A percentile compares a stretch with the other conserved stretches of the same genome.
phyloP scores from a whole-genome alignment of 2,888 invertebrate genomes.

The Cheilosia urbana region DNA sequence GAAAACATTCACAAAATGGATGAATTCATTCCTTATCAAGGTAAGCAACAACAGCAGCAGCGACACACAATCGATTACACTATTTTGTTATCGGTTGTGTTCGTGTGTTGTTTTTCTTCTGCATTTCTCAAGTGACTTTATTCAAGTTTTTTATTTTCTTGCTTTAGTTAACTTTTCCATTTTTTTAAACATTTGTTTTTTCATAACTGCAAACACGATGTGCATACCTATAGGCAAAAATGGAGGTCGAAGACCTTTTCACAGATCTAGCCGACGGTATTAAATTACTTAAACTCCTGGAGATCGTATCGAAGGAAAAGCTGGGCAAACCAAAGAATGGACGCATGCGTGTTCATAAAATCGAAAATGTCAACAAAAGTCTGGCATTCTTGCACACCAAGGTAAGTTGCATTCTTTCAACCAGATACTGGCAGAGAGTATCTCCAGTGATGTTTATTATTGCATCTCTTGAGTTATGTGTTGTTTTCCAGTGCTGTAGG shows the following conservation, averaged over 20 bases:
- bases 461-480: constrained; percentile 30
- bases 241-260: constrained; percentile 99
- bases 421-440: constrained; percentile 1
- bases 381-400: constrained; percentile 98
- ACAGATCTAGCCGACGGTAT: constrained; percentile 97
- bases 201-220: constrained; percentile 9
- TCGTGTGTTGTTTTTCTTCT: background rate
- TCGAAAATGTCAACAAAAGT: constrained; percentile 99
- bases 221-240: constrained; percentile 93
- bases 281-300: constrained; percentile 95
- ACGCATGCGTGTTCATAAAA: constrained; percentile 98
- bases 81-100: constrained; percentile 19
- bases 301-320: constrained; percentile 99
- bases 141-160: constrained; percentile 15
- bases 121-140: constrained; percentile 8
- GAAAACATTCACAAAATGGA: constrained; percentile 99
- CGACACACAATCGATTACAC: constrained; percentile 14
- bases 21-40: constrained; percentile 98
- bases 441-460: constrained; percentile 10
- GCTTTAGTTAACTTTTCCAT: constrained; percentile 12
- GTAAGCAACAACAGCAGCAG: constrained; percentile 84
- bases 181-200: constrained; percentile 29
- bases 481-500: constrained; percentile 46
- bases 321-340: constrained; percentile 98
- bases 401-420: constrained; percentile 84